Evolutionary conservation across 2,797 vertebrate species (phyloP).

Genomic region (Cottoperca gobio): DNA sequence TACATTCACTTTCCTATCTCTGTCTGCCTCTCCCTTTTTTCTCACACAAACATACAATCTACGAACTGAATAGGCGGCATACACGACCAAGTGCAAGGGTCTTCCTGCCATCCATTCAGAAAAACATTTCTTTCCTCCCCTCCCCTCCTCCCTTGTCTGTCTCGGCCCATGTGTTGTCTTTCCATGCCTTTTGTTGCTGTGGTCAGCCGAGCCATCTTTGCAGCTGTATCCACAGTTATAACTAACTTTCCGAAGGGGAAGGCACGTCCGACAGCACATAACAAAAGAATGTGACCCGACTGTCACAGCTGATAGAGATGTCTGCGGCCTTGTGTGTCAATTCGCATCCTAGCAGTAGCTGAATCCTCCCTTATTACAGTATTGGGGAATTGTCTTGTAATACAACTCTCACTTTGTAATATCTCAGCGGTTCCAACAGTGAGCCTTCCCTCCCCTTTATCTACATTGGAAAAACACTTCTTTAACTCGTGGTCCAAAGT

Average conservation of each 20-base stretch:
- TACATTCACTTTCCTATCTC: conserved; percentile 65
- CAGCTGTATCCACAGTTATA: conserved; percentile 71
- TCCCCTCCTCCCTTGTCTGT: conserved; percentile 31
- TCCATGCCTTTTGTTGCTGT: conserved; percentile 68
- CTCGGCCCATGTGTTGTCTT: conserved; percentile 56
- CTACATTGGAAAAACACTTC: not conserved
- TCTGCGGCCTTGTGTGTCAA: conserved; percentile 54
- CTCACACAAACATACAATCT: not conserved
- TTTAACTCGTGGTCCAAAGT: not conserved
- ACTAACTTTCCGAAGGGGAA: conserved; percentile 68
- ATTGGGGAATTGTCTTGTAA: conserved; percentile 27
- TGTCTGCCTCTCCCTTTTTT: conserved; percentile 59
- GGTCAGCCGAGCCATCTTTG: conserved; percentile 67
- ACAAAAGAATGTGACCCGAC: conserved; percentile 76
- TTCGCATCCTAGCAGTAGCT: conserved; percentile 49
- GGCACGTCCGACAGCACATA: conserved; percentile 67
- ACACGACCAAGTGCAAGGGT: conserved; percentile 36
- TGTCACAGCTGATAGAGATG: conserved; percentile 75
- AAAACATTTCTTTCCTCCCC: conserved; percentile 30
- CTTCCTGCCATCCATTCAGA: conserved; percentile 63
- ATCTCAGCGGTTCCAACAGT: not conserved
- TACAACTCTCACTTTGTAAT: conserved; percentile 5
- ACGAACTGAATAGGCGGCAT: conserved; percentile 30
- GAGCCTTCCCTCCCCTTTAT: not conserved
- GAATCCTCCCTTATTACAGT: conserved; percentile 36